Evolutionary conservation across 2,113 vertebrate genomes (phyloP).

Genomic region (Amblyopsis rosae): DNA sequence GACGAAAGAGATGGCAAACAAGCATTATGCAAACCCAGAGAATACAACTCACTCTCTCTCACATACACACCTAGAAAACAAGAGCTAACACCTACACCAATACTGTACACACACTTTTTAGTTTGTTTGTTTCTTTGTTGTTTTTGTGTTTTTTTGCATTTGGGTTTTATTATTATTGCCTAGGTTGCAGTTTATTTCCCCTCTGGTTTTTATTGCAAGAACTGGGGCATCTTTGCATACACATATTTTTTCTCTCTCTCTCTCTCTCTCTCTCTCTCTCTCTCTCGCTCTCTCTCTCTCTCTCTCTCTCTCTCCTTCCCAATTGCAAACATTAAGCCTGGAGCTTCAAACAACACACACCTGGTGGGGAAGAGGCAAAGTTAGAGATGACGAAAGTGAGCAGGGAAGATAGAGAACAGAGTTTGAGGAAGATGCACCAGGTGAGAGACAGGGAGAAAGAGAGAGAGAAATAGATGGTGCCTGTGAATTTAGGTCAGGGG

Average conservation of each 20-base stretch:
- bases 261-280: not conserved
- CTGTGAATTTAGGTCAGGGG: too few species aligned
- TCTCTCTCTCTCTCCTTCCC: not conserved
- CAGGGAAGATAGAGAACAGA: not conserved
- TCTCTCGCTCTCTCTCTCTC: conserved; percentile 7
- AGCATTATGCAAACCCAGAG: conserved; percentile 11
- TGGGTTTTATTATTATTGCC: conserved; percentile 53
- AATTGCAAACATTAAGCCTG: conserved; percentile 30
- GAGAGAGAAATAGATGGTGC: not conserved
- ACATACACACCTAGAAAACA: conserved; percentile 8
- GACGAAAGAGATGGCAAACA: conserved; percentile 22
- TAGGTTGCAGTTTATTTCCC: conserved; percentile 55
- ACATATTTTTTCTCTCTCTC: not conserved
- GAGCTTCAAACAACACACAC: conserved; percentile 52
- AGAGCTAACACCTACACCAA: not conserved
- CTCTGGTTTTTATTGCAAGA: conserved; percentile 53
- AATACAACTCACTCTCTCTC: not conserved
- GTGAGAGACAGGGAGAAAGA: not conserved
- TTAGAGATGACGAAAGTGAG: conserved; percentile 3
- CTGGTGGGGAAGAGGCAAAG: conserved; percentile 42
- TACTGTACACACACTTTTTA: not conserved
- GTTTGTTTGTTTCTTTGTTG: conserved; percentile 20
- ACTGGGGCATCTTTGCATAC: conserved; percentile 56
- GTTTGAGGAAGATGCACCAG: not conserved
- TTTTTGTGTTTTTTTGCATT: conserved; percentile 27